Evolutionary conservation across 2,888 invertebrate genomes (phyloP).

Genomic region (Drosophila vallismaia): DNA sequence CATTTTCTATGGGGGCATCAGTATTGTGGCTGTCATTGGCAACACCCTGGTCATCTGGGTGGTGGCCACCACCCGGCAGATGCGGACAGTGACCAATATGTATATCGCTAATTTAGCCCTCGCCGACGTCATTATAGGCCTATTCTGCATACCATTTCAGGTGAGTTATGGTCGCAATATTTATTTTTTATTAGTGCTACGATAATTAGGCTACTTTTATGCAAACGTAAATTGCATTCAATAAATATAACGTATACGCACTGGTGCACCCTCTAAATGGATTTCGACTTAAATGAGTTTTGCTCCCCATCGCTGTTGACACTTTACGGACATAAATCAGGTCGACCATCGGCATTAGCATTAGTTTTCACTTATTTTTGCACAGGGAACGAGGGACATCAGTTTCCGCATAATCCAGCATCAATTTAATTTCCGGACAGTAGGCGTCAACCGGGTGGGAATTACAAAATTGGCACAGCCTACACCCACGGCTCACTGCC

Average conservation of each 20-base stretch:
- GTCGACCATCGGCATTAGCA: conserved; percentile 58
- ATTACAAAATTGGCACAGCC: conserved; percentile 34
- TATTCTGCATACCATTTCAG: conserved; percentile 93
- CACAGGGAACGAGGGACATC: conserved; percentile 37
- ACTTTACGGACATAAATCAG: conserved; percentile 67
- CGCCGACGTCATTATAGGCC: conserved; percentile 93
- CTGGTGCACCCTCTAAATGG: conserved; percentile 11
- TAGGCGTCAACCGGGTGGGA: conserved; percentile 35
- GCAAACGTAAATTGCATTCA: conserved; percentile 32
- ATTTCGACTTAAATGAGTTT: conserved; percentile 56
- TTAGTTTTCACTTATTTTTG: conserved; percentile 58
- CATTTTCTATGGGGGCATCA: conserved; percentile 92
- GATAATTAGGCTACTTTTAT: conserved; percentile 15
- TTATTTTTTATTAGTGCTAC: background rate
- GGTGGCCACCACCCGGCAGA: conserved; percentile 90
- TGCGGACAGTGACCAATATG: conserved; percentile 93
- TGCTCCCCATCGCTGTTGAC: conserved; percentile 52
- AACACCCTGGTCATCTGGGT: conserved; percentile 94
- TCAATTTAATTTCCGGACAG: conserved; percentile 75
- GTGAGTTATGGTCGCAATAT: conserved; percentile 78
- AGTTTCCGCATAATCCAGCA: conserved; percentile 58
- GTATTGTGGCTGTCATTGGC: conserved; percentile 91
- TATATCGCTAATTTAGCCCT: conserved; percentile 94
- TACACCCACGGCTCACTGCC: background rate
- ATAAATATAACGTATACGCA: conserved; percentile 59